Percentiles rank a stretch among this genome's conserved stretches.
Evolutionary conservation across 2,113 vertebrate species (phyloP).

Genomic region (Callocephalon fimbriatum): DNA sequence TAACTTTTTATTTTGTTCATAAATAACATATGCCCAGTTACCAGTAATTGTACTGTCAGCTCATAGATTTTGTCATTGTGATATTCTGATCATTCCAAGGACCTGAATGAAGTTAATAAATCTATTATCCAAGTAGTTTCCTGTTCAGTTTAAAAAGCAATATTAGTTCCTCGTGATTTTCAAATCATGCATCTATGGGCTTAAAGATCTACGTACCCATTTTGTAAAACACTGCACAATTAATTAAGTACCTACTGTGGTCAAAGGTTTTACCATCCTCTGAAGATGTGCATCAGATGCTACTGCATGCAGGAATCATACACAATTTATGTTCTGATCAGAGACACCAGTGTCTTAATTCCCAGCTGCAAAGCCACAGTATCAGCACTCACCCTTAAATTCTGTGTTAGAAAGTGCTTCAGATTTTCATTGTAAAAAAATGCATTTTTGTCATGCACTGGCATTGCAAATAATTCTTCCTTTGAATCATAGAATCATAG

Average conservation of each 20-base stretch:
- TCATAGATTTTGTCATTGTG: not conserved
- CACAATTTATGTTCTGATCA: not conserved
- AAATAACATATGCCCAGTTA: not conserved
- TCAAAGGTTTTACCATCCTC: not conserved
- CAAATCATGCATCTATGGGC: not conserved
- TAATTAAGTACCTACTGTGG: not conserved
- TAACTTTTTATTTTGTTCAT: not conserved
- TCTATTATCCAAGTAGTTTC: not conserved
- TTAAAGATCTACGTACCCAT: not conserved
- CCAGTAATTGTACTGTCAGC: not conserved
- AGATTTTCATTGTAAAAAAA: not conserved
- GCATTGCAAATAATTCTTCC: not conserved
- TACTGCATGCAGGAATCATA: not conserved
- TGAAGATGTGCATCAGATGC: not conserved
- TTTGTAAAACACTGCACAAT: not conserved
- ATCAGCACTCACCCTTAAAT: not conserved
- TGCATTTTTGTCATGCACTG: not conserved
- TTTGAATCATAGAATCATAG: too few relatives aligned
- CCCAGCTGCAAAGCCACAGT: not conserved
- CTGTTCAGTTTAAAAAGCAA: not conserved
- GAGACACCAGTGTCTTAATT: not conserved
- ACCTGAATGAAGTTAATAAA: not conserved
- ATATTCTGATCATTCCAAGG: not conserved
- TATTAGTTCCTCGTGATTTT: not conserved
- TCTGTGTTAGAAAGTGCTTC: not conserved